Conservation (phyloP, 2,113 vertebrate genomes). For the Nettapus auritus region DNA sequence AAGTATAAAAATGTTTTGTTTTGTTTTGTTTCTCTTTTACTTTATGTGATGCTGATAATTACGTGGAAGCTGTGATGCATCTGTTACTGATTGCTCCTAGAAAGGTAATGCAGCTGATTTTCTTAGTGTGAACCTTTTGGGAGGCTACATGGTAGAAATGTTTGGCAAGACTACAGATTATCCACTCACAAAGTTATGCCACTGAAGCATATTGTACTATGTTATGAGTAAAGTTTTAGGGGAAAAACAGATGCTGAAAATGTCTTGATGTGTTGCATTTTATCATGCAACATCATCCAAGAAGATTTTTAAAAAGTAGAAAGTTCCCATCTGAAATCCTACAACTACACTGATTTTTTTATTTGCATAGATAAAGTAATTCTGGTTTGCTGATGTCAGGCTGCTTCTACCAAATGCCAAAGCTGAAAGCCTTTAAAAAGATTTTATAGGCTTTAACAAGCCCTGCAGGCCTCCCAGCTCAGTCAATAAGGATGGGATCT, state of each 20-base stretch:
- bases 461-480: not conserved
- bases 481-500: slow-evolving; percentile 24
- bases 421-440: not conserved
- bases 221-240: not conserved
- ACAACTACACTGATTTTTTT: not conserved
- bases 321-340: not conserved
- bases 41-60: not conserved
- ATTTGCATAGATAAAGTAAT: not conserved
- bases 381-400: not conserved
- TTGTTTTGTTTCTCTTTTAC: not conserved
- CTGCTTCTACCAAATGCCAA: slow-evolving; percentile 9
- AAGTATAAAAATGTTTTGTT: not conserved
- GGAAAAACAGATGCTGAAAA: not conserved
- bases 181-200: not conserved
- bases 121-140: not conserved
- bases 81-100: not conserved
- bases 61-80: not conserved
- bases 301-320: not conserved
- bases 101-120: not conserved
- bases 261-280: not conserved
- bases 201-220: not conserved
- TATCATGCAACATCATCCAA: not conserved
- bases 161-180: not conserved
- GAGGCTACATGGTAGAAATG: not conserved
- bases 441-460: slow-evolving; percentile 26